Conservation (phyloP, 2,113 vertebrate genomes). For the Bubo scandiacus region DNA sequence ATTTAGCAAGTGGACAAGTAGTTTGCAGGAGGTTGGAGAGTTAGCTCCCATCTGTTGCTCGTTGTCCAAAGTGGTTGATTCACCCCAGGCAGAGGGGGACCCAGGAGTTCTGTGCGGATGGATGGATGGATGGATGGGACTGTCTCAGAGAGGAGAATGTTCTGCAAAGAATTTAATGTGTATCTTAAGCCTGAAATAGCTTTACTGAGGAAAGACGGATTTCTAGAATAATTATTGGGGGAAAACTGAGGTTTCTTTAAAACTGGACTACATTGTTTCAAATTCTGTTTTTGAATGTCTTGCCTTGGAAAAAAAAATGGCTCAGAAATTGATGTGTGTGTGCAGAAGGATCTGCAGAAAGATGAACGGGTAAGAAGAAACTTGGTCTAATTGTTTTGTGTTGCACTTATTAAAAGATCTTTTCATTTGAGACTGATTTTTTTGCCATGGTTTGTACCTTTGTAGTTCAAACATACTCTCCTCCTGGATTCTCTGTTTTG, state of each 20-base stretch:
- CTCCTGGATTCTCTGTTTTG: neutral
- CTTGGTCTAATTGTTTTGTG: neutral
- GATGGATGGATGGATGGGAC: neutral
- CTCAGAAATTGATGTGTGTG: neutral
- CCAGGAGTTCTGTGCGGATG: neutral
- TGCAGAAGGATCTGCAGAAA: slow-evolving; percentile 5
- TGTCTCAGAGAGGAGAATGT: neutral
- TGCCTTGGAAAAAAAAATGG: neutral
- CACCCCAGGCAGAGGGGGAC: neutral
- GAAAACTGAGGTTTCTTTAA: neutral
- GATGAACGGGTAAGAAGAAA: neutral
- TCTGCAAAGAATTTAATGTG: neutral
- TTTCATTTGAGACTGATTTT: neutral
- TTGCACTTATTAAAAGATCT: neutral
- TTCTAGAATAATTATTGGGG: neutral
- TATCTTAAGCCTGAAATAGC: neutral
- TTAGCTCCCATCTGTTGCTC: neutral
- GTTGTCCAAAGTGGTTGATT: neutral
- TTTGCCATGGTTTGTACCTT: neutral
- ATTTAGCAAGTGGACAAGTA: neutral
- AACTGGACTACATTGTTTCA: neutral
- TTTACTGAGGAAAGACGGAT: neutral
- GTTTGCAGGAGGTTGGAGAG: neutral
- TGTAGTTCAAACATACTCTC: neutral
- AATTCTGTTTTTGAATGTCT: neutral